Evolutionary conservation across 2,113 vertebrate genomes (phyloP).

Genomic region (Sialia sialis): DNA sequence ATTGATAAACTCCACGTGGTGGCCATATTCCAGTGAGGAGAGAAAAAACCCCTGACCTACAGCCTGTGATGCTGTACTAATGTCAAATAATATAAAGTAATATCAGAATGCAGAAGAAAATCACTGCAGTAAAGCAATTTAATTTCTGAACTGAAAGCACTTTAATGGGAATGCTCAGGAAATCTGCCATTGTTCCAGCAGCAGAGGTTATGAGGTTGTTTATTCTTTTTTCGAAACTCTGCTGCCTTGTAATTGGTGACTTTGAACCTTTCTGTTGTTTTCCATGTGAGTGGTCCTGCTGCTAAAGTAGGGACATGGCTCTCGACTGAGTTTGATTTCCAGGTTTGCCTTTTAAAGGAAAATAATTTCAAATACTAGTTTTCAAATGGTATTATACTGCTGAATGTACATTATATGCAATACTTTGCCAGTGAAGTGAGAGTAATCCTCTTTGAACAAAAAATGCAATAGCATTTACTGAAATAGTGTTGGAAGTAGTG

Average conservation of each 20-base stretch:
- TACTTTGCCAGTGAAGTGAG: conserved; percentile 16
- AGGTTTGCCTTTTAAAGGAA: conserved; percentile 7
- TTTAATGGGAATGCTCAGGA: not conserved
- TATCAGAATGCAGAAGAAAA: conserved; percentile 44
- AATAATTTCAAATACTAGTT: conserved; percentile 30
- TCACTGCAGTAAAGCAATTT: conserved; percentile 47
- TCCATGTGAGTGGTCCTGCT: not conserved
- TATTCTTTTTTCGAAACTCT: not conserved
- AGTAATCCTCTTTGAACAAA: conserved; percentile 53
- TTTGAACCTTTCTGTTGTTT: conserved; percentile 42
- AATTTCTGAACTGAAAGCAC: conserved; percentile 48
- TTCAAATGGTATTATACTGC: conserved; percentile 10
- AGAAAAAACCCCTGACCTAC: not conserved
- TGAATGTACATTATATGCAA: conserved; percentile 20
- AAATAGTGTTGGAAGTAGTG: conserved; percentile 11
- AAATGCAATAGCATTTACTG: conserved; percentile 40
- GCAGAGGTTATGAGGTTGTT: conserved; percentile 20
- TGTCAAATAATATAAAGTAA: conserved; percentile 46
- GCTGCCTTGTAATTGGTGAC: conserved; percentile 37
- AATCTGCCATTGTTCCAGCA: not conserved
- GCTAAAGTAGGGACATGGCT: not conserved
- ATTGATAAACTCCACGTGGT: not conserved
- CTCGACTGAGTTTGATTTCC: not conserved
- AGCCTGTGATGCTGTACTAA: not conserved
- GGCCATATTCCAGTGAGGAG: not conserved